Evolutionary conservation across 1,140 invertebrate species (phyloP).

Genomic region (Cylas formicarius): DNA sequence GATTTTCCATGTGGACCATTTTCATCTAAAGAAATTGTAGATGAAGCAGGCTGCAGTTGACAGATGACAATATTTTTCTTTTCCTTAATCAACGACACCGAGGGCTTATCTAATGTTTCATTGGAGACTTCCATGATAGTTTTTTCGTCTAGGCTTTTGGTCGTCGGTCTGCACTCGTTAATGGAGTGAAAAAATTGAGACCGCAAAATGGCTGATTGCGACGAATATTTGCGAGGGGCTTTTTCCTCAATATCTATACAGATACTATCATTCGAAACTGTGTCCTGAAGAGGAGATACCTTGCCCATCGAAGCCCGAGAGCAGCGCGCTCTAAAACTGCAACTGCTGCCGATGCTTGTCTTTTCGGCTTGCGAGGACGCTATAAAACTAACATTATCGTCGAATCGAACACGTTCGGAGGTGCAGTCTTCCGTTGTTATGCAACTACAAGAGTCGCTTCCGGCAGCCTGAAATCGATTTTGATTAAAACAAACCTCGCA

Average conservation of each 20-base stretch:
- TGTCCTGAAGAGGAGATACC: conserved; percentile 24
- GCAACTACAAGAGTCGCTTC: conserved; percentile 38
- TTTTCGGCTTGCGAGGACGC: conserved; percentile 34
- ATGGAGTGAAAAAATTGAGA: conserved; percentile 37
- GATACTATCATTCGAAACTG: conserved; percentile 37
- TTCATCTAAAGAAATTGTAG: conserved; percentile 13
- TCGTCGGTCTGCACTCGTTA: conserved; percentile 27
- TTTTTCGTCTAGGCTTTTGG: conserved; percentile 35
- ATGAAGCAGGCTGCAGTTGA: conserved; percentile 17
- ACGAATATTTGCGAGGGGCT: conserved; percentile 28
- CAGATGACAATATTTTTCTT: conserved; percentile 19
- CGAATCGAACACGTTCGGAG: conserved; percentile 52
- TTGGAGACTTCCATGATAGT: conserved; percentile 40
- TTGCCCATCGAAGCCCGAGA: conserved; percentile 16
- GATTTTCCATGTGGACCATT: conserved; percentile 7
- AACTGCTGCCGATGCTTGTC: conserved; percentile 39
- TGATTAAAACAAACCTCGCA: conserved; percentile 1
- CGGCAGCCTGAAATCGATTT: conserved; percentile 26
- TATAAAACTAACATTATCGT: conserved; percentile 47
- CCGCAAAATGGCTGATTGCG: conserved; percentile 33
- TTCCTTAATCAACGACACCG: conserved; percentile 14
- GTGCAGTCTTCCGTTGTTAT: conserved; percentile 49
- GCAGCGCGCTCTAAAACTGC: conserved; percentile 34
- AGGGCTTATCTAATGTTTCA: conserved; percentile 34
- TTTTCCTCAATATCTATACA: conserved; percentile 36